Evolutionary conservation across 1,140 invertebrate genomes (phyloP).

Genomic region (Carposina sasakii): DNA sequence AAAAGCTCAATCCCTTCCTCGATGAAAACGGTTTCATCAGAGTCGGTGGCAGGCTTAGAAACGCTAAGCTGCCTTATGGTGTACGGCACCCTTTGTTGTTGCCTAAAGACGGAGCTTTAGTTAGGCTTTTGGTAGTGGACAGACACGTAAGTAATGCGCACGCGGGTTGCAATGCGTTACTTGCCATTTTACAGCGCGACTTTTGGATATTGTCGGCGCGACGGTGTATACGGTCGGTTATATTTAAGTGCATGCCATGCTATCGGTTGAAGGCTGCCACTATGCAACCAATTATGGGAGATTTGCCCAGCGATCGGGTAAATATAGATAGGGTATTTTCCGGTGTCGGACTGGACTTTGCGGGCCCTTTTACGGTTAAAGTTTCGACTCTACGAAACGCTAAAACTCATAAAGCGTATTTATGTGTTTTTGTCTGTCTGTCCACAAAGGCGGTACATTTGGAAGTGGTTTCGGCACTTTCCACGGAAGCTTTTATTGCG

Average conservation of each 20-base stretch:
- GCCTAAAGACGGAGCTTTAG: too few relatives aligned
- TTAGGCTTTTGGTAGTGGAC: too few relatives aligned
- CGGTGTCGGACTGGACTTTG: background rate
- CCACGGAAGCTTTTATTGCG: background rate
- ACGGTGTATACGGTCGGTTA: too few relatives aligned
- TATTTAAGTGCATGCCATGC: background rate
- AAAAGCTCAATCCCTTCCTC: too few relatives aligned
- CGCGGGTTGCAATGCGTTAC: too few relatives aligned
- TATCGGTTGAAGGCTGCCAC: background rate
- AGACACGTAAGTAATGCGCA: too few relatives aligned
- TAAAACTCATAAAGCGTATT: background rate
- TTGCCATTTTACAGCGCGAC: too few relatives aligned
- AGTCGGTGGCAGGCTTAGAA: too few relatives aligned
- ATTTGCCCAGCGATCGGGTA: background rate
- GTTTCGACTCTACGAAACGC: background rate
- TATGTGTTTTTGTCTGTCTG: background rate
- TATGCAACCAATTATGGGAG: background rate
- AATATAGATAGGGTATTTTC: background rate
- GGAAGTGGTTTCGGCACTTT: background rate
- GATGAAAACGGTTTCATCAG: too few relatives aligned
- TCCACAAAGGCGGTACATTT: background rate
- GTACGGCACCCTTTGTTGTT: too few relatives aligned
- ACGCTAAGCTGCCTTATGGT: too few relatives aligned
- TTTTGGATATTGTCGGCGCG: too few relatives aligned
- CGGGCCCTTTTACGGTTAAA: background rate